Percentiles rank a stretch among this genome's conserved stretches.
These are phyloP conservation scores for Myiozetetes cayanensis DNA, from an alignment of 2,113 vertebrate species.

Conservation along the genomic window DNA sequence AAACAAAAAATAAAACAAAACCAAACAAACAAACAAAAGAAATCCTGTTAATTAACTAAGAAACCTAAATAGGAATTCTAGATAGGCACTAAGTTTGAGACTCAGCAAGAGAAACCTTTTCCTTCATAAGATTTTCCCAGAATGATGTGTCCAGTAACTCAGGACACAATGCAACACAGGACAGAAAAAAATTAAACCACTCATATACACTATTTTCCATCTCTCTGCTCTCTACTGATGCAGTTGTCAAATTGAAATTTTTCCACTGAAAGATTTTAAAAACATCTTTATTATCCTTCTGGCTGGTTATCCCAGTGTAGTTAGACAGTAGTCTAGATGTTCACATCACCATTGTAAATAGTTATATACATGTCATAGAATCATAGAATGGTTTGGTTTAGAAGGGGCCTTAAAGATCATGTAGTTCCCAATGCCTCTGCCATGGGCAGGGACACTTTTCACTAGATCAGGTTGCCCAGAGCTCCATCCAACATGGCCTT, in stretches of 20 bases:
- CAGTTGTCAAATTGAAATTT: background rate
- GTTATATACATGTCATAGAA: background rate
- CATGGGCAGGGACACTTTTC: background rate
- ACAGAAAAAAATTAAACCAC: background rate
- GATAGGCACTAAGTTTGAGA: background rate
- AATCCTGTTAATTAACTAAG: background rate
- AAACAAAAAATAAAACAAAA: background rate
- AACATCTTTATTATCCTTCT: background rate
- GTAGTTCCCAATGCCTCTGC: background rate
- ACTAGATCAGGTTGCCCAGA: background rate
- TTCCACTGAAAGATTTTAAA: background rate
- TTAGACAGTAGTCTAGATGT: background rate
- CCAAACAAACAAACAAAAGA: background rate
- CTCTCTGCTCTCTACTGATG: background rate
- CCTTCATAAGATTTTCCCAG: background rate
- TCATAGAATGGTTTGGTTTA: background rate
- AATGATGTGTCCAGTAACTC: background rate
- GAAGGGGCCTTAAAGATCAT: background rate
- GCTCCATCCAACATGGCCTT: background rate
- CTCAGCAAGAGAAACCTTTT: background rate
- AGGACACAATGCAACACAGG: background rate
- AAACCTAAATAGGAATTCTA: background rate
- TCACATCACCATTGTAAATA: accelerated
- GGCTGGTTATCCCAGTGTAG: background rate
- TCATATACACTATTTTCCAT: background rate